Base-by-base conservation (phyloP, 2,888 invertebrate genomes). In the Macrophya alboannulata region DNA sequence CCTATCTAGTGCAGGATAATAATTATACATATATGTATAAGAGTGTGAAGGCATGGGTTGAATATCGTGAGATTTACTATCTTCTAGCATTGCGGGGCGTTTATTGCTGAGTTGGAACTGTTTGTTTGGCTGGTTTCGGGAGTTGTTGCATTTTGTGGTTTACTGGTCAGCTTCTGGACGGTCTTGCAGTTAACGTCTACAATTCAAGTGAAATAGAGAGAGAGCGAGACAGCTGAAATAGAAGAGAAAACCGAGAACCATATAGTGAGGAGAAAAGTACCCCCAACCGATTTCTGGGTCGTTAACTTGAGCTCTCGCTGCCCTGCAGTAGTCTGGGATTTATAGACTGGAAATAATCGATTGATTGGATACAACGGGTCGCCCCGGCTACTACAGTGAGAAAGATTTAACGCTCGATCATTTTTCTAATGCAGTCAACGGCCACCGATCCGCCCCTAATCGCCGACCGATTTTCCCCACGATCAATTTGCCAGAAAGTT, bases 261-360 rank as follows among this genome's bases (percentile, higher is more conserved):
- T 17, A 40, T 37, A 48, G 55, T 9, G 15, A 55, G 43, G 81
- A 83, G 83, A 48, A 83, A 48, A 83, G 83, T 83, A 68, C 68
- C 83, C 81, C 62, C 68, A 43, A 45, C 68, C 83, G 83, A 83
- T 83, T 83, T 83, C 83, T 83, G 83, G 83, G 68, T 83, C 83
- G 83, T 83, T 83, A 83, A 83, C 68, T 83, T 83, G 48, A 83
- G 83, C 68, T 71, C 40, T 71, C 40, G 83, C 43, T 62, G 81
- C 40, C 81, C 74, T n/a, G 74, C 74, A 74, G 74, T 62, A 62
- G 83, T 48, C 83, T 83, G 83, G 83, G 65, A 83, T 83, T 83
- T 83, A 83, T 83, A 83, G 83, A 83, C 71, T 83, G 83, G 83
- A 83, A 83, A 83, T 83, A 83, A 83, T 83, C 83, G 83, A 83